These are phyloP conservation scores for Dasyprocta punctata DNA, from an alignment of 2,113 vertebrate genomes.

Conservation along the genomic window DNA sequence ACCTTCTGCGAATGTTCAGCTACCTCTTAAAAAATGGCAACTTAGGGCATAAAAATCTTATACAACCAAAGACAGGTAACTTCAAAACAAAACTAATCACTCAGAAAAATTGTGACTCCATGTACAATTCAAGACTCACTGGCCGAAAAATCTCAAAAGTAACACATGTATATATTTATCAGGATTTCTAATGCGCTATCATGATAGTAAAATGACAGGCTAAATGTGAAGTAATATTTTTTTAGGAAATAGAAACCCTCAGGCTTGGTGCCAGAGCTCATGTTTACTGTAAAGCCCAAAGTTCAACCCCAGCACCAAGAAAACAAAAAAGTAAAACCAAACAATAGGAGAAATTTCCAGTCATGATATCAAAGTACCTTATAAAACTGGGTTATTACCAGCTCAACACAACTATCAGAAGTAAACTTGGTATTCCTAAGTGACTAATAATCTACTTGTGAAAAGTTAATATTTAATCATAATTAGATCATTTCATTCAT, in stretches of 20 bases:
- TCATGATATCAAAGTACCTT: background rate
- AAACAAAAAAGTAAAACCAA: background rate
- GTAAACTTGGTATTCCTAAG: constrained; percentile 27
- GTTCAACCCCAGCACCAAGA: background rate
- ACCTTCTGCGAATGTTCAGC: background rate
- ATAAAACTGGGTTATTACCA: constrained; percentile 20
- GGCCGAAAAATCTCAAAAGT: background rate
- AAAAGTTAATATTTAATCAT: constrained; percentile 48
- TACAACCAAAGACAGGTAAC: background rate
- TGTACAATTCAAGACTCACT: background rate
- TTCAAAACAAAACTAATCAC: background rate
- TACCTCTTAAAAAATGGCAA: constrained; percentile 38
- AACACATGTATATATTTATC: background rate
- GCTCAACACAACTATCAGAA: constrained; percentile 57
- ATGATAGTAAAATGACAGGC: background rate
- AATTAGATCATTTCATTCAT: background rate
- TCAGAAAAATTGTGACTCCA: background rate
- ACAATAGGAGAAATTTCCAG: background rate
- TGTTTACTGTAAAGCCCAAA: background rate
- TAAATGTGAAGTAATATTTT: constrained; percentile 7
- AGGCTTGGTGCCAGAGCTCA: background rate
- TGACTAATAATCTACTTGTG: constrained; percentile 52
- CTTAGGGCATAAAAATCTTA: background rate
- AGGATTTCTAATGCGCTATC: background rate
- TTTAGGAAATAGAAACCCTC: background rate